Evolutionary conservation across 2,888 invertebrate genomes (phyloP).

Genomic region (Leptogaster cylindrica): DNA sequence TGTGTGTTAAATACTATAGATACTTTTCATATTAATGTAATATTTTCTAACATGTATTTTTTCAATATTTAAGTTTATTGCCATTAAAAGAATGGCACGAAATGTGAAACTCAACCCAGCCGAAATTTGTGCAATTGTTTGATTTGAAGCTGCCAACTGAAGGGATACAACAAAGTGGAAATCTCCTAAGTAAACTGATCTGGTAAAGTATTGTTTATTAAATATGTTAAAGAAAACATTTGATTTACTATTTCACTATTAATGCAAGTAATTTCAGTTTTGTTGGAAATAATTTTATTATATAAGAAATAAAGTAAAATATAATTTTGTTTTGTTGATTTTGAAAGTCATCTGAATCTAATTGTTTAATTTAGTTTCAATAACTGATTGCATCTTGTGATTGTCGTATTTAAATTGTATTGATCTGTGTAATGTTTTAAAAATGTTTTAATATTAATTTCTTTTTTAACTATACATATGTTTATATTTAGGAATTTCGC

Average conservation of each 20-base stretch:
- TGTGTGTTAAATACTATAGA: no score
- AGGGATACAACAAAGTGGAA: slow-evolving; percentile 11
- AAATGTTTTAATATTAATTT: no score
- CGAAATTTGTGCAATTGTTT: slow-evolving; percentile 6
- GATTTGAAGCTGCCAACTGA: slow-evolving; percentile 5
- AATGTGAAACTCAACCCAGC: slow-evolving; percentile 22
- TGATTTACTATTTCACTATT: neutral
- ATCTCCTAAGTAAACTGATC: neutral
- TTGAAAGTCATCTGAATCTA: slow-evolving; percentile 34
- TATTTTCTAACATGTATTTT: slow-evolving; percentile 14
- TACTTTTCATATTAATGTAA: no score
- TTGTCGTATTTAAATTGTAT: no score
- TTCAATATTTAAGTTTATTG: slow-evolving; percentile 46
- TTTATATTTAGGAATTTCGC: no score
- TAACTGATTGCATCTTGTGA: no score
- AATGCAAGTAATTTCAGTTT: neutral
- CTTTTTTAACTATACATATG: no score
- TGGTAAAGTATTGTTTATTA: slow-evolving; percentile 19
- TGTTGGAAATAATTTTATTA: no score
- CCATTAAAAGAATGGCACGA: slow-evolving; percentile 47
- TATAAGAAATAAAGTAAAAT: no score
- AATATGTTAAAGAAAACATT: no score
- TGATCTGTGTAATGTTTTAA: no score
- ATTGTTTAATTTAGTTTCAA: neutral
- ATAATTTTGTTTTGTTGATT: no score